Conservation (phyloP, 2,888 invertebrate species). For the Patella caerulea region DNA sequence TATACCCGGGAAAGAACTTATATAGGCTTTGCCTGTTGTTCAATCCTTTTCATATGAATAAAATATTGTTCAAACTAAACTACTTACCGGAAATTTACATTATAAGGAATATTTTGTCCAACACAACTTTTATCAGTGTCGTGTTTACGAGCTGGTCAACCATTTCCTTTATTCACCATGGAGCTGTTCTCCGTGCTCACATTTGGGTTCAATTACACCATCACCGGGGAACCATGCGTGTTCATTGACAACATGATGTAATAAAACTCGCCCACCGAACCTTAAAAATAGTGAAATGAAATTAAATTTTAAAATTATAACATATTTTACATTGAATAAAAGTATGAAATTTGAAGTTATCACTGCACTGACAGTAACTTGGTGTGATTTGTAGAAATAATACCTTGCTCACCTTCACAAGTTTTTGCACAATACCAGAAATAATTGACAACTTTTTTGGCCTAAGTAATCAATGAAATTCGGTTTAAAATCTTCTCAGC, state of each 20-base stretch:
- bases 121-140: constrained; percentile 13
- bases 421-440: not conserved
- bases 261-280: constrained; percentile 14
- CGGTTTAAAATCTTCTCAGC: too few relatives aligned
- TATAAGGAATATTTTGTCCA: constrained; percentile 13
- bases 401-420: not conserved
- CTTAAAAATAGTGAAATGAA: constrained; percentile 3
- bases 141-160: constrained; percentile 4
- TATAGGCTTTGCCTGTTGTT: too few relatives aligned
- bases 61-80: too few relatives aligned
- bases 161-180: constrained; percentile 10
- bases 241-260: constrained; percentile 18
- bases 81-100: not conserved
- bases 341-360: too few relatives aligned
- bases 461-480: not conserved
- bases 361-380: too few relatives aligned
- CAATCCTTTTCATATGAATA: too few relatives aligned
- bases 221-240: constrained; percentile 17
- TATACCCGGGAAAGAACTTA: too few relatives aligned
- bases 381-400: too few relatives aligned
- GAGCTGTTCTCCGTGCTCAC: constrained; percentile 16
- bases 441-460: not conserved
- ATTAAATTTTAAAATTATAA: too few relatives aligned
- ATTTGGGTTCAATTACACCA: constrained; percentile 6
- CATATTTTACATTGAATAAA: too few relatives aligned